Evolutionary conservation across 2,888 invertebrate genomes (phyloP).

Genomic region (Luperina testacea): DNA sequence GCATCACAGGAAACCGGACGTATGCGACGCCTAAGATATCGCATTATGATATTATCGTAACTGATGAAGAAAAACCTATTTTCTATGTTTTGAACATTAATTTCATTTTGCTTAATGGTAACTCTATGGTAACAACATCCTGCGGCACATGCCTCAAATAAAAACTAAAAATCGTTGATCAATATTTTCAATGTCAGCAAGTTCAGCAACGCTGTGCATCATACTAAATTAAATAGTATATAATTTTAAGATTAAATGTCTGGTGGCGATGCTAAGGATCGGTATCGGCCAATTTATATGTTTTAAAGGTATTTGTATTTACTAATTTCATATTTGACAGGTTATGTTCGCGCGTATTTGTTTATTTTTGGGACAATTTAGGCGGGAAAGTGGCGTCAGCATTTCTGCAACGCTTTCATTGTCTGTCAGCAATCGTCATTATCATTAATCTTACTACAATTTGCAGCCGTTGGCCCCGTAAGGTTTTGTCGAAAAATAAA

Average conservation of each 20-base stretch:
- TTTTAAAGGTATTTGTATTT: constrained; percentile 78
- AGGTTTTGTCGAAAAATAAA: constrained; percentile 77
- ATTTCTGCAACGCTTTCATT: constrained; percentile 6
- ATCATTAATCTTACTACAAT: background rate
- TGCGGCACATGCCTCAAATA: background rate
- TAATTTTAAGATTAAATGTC: constrained; percentile 50
- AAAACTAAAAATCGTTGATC: constrained; percentile 20
- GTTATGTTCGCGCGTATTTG: constrained; percentile 74
- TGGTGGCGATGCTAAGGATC: constrained; percentile 67
- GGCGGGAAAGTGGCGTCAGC: constrained; percentile 77
- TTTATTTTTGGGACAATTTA: constrained; percentile 76
- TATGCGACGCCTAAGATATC: too few relatives aligned
- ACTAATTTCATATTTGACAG: constrained; percentile 72
- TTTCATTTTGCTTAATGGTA: background rate
- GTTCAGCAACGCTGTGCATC: background rate
- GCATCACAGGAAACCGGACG: too few relatives aligned
- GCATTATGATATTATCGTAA: background rate
- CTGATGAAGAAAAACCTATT: background rate
- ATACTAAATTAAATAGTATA: background rate
- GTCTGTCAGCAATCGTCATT: constrained; percentile 21
- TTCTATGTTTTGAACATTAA: background rate
- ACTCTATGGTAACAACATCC: constrained; percentile 22
- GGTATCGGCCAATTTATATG: constrained; percentile 49
- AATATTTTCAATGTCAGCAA: constrained; percentile 31
- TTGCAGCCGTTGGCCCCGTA: constrained; percentile 64